Percentiles rank a stretch among this genome's conserved stretches.
Conservation (phyloP, 2,113 vertebrate species). For the Protobothrops flavoviridis region DNA sequence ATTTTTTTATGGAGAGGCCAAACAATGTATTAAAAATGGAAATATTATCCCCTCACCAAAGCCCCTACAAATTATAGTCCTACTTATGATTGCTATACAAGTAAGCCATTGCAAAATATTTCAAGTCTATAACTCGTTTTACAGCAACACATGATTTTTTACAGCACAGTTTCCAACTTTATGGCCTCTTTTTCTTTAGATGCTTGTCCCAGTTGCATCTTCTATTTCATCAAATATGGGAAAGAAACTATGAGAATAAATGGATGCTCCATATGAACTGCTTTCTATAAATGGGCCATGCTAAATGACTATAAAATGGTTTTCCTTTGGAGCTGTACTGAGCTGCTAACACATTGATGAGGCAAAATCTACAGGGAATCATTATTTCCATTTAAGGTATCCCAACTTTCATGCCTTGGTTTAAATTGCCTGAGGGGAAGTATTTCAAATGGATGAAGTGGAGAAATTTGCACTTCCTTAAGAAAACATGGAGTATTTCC, state of each 20-base stretch:
- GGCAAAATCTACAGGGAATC: constrained; percentile 81
- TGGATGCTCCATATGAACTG: constrained; percentile 76
- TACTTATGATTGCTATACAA: constrained; percentile 42
- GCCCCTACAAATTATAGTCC: constrained; percentile 52
- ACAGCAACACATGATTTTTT: constrained; percentile 63
- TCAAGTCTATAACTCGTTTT: constrained; percentile 63
- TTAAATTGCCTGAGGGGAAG: constrained; percentile 82
- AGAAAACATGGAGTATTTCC: constrained; percentile 92
- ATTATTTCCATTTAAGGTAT: constrained; percentile 81
- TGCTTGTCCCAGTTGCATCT: constrained; percentile 69
- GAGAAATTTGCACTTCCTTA: constrained; percentile 95
- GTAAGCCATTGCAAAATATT: constrained; percentile 55
- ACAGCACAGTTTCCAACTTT: constrained; percentile 67
- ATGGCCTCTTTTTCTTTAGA: constrained; percentile 64
- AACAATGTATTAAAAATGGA: constrained; percentile 54
- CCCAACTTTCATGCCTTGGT: constrained; percentile 83
- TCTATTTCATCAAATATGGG: constrained; percentile 79
- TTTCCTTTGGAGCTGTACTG: constrained; percentile 80
- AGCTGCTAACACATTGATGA: constrained; percentile 72
- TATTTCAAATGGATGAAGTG: constrained; percentile 89
- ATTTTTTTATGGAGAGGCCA: constrained; percentile 46
- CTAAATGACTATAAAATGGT: constrained; percentile 76
- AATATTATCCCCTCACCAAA: constrained; percentile 32
- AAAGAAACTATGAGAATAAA: constrained; percentile 75
- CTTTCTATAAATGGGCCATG: constrained; percentile 61